Evolutionary conservation across 2,797 vertebrate species (phyloP).

Genomic region (Gobio occitaniae): DNA sequence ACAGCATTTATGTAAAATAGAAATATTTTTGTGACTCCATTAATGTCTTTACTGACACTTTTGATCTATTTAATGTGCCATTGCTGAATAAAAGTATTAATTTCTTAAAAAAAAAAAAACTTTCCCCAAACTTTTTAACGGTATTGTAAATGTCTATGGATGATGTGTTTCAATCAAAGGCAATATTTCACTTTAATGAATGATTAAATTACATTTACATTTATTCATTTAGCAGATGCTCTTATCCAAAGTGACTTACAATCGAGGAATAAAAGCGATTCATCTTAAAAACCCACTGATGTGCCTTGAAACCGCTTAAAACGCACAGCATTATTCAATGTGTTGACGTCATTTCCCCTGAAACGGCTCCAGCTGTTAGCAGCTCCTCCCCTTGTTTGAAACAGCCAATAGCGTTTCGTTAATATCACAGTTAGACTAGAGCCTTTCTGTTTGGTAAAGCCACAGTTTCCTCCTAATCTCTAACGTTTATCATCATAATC

Average conservation of each 20-base stretch:
- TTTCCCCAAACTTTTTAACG: background rate
- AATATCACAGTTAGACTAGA: no score
- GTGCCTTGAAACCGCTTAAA: no score
- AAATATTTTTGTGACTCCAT: background rate
- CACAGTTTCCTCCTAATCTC: no score
- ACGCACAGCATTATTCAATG: no score
- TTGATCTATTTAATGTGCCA: background rate
- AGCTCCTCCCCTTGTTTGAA: no score
- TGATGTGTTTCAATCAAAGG: background rate
- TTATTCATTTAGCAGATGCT: background rate
- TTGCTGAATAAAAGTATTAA: background rate
- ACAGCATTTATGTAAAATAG: background rate
- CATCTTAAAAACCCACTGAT: background rate
- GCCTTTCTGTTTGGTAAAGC: no score
- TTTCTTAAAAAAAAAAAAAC: background rate
- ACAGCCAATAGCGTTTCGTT: no score
- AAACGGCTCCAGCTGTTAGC: no score
- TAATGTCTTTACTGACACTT: background rate
- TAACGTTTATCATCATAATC: no score
- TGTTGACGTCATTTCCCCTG: no score
- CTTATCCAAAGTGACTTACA: background rate
- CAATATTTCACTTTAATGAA: background rate
- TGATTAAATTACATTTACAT: background rate
- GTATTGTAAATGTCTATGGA: background rate
- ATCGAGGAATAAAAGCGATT: background rate